These are phyloP conservation scores for Drosophila pegasa DNA, from an alignment of 2,888 invertebrate species.

Conservation along the genomic window DNA sequence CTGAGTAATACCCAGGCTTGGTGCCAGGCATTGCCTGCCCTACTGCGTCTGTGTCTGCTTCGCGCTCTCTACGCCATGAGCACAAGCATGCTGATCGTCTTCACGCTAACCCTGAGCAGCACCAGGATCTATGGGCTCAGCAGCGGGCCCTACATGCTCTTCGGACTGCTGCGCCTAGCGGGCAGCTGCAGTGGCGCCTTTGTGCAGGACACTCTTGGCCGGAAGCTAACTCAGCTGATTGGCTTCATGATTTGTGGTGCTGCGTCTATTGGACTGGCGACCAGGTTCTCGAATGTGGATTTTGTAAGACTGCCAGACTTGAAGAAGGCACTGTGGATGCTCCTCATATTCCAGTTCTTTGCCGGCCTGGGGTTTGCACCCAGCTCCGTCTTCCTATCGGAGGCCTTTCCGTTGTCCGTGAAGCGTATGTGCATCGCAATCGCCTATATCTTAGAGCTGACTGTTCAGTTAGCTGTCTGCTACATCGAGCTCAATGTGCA, in stretches of 20 bases:
- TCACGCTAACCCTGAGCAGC: slow-evolving; percentile 61
- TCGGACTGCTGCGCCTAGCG: slow-evolving; percentile 62
- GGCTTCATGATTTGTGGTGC: slow-evolving; percentile 65
- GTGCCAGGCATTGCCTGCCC: slow-evolving; percentile 64
- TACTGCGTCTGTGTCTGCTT: slow-evolving; percentile 73
- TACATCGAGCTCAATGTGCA: slow-evolving; percentile 28
- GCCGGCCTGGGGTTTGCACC: slow-evolving; percentile 69
- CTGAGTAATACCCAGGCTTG: slow-evolving; percentile 47
- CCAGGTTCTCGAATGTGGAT: slow-evolving; percentile 57
- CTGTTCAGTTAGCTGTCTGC: slow-evolving; percentile 67
- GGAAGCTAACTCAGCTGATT: slow-evolving; percentile 66
- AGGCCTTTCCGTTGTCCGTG: slow-evolving; percentile 78
- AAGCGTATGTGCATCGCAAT: slow-evolving; percentile 75
- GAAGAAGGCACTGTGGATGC: slow-evolving; percentile 60
- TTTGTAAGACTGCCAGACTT: slow-evolving; percentile 35
- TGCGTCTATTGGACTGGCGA: slow-evolving; percentile 66
- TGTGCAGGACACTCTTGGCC: slow-evolving; percentile 70
- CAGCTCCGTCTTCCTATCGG: slow-evolving; percentile 79
- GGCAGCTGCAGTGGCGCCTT: slow-evolving; percentile 65
- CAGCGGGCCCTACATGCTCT: slow-evolving; percentile 64
- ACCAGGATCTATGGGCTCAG: slow-evolving; percentile 63
- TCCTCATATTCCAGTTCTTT: slow-evolving; percentile 71
- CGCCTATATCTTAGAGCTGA: slow-evolving; percentile 67
- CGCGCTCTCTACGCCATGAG: slow-evolving; percentile 72
- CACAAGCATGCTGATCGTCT: slow-evolving; percentile 59